phyloP scores from a whole-genome alignment of 1,140 invertebrate genomes.

The Heliconius himera region DNA sequence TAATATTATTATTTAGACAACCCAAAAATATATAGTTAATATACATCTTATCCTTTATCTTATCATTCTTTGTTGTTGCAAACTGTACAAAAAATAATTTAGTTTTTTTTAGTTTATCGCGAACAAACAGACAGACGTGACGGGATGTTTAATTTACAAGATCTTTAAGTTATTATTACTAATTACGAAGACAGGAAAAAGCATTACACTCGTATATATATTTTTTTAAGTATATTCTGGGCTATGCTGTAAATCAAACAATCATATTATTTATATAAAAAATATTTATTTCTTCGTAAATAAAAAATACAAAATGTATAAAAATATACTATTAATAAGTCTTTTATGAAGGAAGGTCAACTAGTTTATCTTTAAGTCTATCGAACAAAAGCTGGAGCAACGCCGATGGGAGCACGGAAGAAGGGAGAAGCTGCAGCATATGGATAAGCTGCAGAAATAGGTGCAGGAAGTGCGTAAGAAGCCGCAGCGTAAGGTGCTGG shows the following conservation, averaged over 20 bases:
- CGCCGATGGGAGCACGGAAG: conserved; percentile 56
- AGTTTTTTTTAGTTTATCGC: no score
- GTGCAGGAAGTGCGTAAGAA: conserved; percentile 44
- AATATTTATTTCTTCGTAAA: not conserved
- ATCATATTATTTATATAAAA: conserved; percentile 23
- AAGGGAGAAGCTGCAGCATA: conserved; percentile 56
- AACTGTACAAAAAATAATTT: no score
- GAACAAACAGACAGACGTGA: no score
- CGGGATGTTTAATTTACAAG: no score
- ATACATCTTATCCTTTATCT: no score
- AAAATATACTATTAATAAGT: conserved; percentile 48
- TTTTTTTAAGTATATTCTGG: not conserved
- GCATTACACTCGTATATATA: not conserved
- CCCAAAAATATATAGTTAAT: no score
- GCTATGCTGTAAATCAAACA: not conserved
- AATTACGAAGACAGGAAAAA: no score
- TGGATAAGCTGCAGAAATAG: conserved; percentile 54
- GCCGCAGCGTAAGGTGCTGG: conserved; percentile 49
- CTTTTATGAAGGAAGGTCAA: conserved; percentile 65
- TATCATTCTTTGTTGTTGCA: no score
- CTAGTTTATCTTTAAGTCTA: conserved; percentile 70
- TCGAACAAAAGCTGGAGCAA: conserved; percentile 71
- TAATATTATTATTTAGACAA: no score
- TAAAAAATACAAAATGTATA: conserved; percentile 28
- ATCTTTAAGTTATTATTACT: no score